Conservation (phyloP, 2,888 invertebrate genomes). For the Automeris io region DNA sequence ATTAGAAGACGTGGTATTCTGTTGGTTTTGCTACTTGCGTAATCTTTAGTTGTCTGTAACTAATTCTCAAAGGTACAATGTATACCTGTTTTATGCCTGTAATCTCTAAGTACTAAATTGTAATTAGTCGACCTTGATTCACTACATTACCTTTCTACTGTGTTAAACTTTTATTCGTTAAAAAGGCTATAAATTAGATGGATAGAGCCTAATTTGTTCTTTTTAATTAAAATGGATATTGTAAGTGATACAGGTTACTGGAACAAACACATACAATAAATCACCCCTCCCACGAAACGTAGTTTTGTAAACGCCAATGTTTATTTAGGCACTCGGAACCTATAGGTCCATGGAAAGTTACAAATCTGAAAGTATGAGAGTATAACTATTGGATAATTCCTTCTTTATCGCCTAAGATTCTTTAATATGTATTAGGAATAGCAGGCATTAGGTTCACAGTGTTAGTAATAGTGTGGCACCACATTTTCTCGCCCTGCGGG, state of each 20-base stretch:
- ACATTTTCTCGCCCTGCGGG: background rate
- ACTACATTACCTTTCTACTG: background rate
- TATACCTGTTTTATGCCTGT: too few species aligned
- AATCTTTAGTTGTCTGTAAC: too few species aligned
- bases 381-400: too few species aligned
- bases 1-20: too few species aligned
- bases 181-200: slow-evolving; percentile 1
- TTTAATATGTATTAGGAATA: background rate
- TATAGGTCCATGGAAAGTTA: too few species aligned
- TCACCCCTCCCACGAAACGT: slow-evolving; percentile 24
- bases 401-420: background rate
- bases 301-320: slow-evolving; percentile 16
- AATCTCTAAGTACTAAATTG: background rate
- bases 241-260: slow-evolving; percentile 14
- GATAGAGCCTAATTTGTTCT: background rate
- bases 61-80: too few species aligned
- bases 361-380: too few species aligned
- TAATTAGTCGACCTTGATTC: background rate
- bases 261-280: slow-evolving; percentile 21
- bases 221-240: slow-evolving; percentile 11
- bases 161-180: background rate
- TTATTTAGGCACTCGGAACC: too few species aligned
- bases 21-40: too few species aligned
- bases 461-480: background rate
- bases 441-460: slow-evolving; percentile 2